Percentiles rank a stretch among this genome's conserved stretches.
These are phyloP conservation scores for Aratinga solstitialis DNA, from an alignment of 2,797 vertebrate genomes.

Conservation along the genomic window DNA sequence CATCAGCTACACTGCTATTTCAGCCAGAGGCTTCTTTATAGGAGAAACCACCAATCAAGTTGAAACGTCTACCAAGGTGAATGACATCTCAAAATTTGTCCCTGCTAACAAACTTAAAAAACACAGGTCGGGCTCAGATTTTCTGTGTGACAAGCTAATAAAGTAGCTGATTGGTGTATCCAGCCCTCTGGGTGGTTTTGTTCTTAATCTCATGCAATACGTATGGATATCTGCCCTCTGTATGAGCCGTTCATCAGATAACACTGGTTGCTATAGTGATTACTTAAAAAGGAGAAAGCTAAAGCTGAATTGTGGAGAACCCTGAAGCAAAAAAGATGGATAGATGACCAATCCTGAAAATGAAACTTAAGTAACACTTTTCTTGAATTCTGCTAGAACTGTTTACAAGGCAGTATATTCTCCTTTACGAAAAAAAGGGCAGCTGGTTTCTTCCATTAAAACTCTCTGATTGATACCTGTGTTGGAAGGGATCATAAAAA, in stretches of 20 bases:
- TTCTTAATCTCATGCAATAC: neutral
- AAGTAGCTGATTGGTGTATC: neutral
- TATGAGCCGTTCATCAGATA: neutral
- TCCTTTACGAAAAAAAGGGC: neutral
- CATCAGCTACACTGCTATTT: neutral
- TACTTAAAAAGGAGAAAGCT: conserved; percentile 20
- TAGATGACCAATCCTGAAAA: conserved; percentile 40
- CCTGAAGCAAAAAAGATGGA: conserved; percentile 15
- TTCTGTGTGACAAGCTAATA: neutral
- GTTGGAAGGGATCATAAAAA: neutral
- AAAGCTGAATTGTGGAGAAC: neutral
- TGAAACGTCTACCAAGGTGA: neutral
- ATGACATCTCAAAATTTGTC: neutral
- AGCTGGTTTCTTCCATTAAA: neutral
- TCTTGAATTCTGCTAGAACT: neutral
- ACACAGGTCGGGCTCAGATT: neutral
- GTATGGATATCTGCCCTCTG: neutral
- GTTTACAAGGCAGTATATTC: neutral
- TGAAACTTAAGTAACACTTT: neutral
- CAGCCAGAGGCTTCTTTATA: neutral
- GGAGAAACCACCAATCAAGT: neutral
- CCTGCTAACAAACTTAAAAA: neutral
- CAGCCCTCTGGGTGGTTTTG: neutral
- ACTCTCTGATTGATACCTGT: neutral
- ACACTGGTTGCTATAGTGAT: conserved; percentile 56